These are phyloP conservation scores for Drosophila emarginata DNA, from an alignment of 2,888 invertebrate genomes.

Conservation along the genomic window DNA sequence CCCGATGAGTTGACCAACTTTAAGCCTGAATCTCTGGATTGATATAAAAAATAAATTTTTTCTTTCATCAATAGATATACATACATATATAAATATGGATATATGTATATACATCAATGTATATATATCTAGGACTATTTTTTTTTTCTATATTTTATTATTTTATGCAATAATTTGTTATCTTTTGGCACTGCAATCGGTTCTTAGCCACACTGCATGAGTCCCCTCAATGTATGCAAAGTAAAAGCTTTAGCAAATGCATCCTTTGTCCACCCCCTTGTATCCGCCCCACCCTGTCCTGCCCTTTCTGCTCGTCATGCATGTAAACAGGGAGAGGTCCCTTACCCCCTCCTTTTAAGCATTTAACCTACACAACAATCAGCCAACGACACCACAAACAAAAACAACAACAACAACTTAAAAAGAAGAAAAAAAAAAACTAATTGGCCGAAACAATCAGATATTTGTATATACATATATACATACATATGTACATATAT, in stretches of 20 bases:
- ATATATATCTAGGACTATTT: constrained; percentile 2
- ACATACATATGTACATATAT: neutral
- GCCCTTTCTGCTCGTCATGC: neutral
- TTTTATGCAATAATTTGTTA: neutral
- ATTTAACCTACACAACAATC: constrained; percentile 2
- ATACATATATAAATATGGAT: neutral
- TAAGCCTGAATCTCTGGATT: constrained; percentile 42
- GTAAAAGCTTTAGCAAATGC: neutral
- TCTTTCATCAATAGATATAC: neutral
- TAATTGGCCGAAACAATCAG: constrained; percentile 1
- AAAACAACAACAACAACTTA: constrained; percentile 23
- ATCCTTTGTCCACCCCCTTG: neutral
- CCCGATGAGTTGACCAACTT: constrained; percentile 66
- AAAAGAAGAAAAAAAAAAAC: neutral
- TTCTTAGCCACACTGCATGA: neutral
- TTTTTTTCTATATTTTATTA: neutral
- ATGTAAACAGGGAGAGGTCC: neutral
- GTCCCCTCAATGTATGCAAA: neutral
- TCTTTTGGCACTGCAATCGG: constrained; percentile 1
- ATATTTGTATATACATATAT: neutral
- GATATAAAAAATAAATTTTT: neutral
- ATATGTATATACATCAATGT: constrained; percentile 1
- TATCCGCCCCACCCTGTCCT: neutral
- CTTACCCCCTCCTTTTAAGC: neutral
- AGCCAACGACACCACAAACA: constrained; percentile 9